A percentile compares a stretch with the other conserved stretches of the same genome.
Evolutionary conservation across 2,797 vertebrate species (phyloP).

Genomic region (Crossoptilon crossoptilon): DNA sequence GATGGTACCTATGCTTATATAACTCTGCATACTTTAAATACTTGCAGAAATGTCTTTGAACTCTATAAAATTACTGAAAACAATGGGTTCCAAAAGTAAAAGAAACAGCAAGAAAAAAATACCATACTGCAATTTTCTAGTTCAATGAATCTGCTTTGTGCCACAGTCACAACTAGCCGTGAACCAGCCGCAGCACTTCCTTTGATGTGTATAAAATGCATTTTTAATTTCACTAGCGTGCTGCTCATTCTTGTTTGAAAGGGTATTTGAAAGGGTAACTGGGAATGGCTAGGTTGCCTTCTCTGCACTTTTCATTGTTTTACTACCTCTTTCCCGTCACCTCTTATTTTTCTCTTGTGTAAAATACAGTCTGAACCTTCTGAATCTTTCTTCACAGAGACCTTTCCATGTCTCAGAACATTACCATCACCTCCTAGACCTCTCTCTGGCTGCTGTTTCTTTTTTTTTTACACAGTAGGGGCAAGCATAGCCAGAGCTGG

Average conservation of each 20-base stretch:
- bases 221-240: constrained; percentile 51
- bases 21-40: not conserved
- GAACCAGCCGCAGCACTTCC: not conserved
- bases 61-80: not conserved
- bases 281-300: not conserved
- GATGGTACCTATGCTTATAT: not conserved
- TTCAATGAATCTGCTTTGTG: not conserved
- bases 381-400: not conserved
- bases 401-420: not conserved
- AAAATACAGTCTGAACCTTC: not conserved
- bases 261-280: not conserved
- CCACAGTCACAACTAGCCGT: not conserved
- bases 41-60: not conserved
- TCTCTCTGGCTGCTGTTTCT: not conserved
- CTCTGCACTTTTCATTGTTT: constrained; percentile 10
- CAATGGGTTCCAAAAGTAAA: not conserved
- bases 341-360: constrained; percentile 33
- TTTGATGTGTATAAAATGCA: constrained; percentile 37
- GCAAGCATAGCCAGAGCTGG: not conserved
- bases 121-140: not conserved
- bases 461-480: not conserved
- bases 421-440: not conserved
- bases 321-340: not conserved
- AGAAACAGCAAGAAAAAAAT: not conserved
- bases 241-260: constrained; percentile 17